phyloP scores from a whole-genome alignment of 2,888 invertebrate species.

The Hirtodrosophila trivittata region DNA sequence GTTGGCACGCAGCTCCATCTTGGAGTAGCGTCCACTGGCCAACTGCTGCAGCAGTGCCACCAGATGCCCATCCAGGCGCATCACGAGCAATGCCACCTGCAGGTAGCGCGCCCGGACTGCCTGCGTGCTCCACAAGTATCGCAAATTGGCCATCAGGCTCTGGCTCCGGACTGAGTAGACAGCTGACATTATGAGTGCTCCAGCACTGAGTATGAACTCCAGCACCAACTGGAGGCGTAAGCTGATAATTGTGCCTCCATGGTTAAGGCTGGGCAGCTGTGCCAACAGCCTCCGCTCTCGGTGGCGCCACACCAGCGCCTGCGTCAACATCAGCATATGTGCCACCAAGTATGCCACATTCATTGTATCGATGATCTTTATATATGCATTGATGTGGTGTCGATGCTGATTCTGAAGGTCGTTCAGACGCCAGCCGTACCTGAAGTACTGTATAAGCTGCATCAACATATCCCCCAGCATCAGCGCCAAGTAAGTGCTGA shows the following conservation, averaged over 20 bases:
- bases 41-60: constrained; percentile 30
- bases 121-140: constrained; percentile 39
- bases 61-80: constrained; percentile 57
- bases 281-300: constrained; percentile 34
- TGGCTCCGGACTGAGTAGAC: not conserved
- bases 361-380: constrained; percentile 28
- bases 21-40: not conserved
- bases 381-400: not conserved
- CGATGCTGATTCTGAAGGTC: not conserved
- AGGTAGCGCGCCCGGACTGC: constrained; percentile 61
- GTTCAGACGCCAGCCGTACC: not conserved
- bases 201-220: constrained; percentile 22
- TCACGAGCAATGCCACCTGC: constrained; percentile 56
- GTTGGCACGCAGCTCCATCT: constrained; percentile 21
- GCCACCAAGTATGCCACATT: constrained; percentile 44
- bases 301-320: constrained; percentile 42
- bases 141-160: constrained; percentile 9
- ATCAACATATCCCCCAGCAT: constrained; percentile 26
- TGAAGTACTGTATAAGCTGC: constrained; percentile 23
- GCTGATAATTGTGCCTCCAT: not conserved
- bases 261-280: constrained; percentile 29
- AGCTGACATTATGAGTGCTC: not conserved
- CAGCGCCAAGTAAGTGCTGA: constrained; percentile 36
- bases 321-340: constrained; percentile 42
- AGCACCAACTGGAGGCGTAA: constrained; percentile 29